phyloP scores from a whole-genome alignment of 2,888 invertebrate species.

The Dromius quadrimaculatus region DNA sequence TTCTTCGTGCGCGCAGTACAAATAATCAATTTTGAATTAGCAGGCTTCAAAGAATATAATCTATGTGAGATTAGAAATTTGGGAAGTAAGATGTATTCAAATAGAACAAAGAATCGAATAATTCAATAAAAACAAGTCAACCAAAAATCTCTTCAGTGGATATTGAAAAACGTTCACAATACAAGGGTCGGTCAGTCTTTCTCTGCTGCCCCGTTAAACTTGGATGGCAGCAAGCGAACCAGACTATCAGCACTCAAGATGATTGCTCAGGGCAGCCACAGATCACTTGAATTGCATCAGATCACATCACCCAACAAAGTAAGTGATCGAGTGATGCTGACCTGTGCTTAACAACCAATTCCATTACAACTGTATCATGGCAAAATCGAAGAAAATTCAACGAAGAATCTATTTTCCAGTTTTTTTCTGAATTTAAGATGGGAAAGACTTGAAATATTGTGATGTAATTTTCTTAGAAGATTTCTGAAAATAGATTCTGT shows the following conservation, averaged over 20 bases:
- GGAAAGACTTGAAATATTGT: background rate
- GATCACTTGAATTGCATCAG: slow-evolving; percentile 55
- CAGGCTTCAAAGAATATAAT: background rate
- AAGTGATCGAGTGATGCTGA: slow-evolving; percentile 45
- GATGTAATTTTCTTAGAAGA: slow-evolving; percentile 18
- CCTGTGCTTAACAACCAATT: slow-evolving; percentile 55
- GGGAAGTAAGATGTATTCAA: too few relatives aligned
- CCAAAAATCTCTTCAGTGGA: background rate
- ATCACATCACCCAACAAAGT: slow-evolving; percentile 53
- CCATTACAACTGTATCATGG: slow-evolving; percentile 54
- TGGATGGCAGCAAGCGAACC: background rate
- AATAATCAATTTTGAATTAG: background rate
- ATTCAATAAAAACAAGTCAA: slow-evolving; percentile 26
- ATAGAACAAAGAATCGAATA: background rate
- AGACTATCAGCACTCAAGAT: slow-evolving; percentile 55
- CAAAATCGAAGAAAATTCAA: slow-evolving; percentile 30
- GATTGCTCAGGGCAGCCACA: slow-evolving; percentile 56
- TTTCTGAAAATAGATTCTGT: too few relatives aligned
- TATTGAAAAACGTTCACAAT: slow-evolving; percentile 24
- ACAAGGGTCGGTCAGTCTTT: background rate
- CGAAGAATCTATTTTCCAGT: slow-evolving; percentile 22
- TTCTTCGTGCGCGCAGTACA: too few relatives aligned
- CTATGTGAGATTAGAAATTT: background rate
- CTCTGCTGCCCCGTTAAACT: background rate
- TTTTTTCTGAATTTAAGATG: slow-evolving; percentile 9